These are phyloP conservation scores for Catamblyrhynchus diadema DNA, from an alignment of 2,797 vertebrate species.

Conservation along the genomic window DNA sequence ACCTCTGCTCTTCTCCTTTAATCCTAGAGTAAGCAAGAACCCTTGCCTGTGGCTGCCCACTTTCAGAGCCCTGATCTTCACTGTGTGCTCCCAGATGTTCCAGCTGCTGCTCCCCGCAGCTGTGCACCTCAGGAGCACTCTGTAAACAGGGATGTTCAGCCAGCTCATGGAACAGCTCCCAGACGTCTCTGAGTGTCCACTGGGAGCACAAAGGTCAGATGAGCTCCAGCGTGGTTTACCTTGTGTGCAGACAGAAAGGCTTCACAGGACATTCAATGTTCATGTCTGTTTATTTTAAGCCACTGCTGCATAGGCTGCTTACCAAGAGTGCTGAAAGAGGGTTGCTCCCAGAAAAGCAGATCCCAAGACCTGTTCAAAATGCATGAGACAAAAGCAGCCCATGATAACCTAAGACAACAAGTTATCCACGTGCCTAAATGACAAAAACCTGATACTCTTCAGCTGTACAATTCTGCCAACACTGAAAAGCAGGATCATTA, in stretches of 20 bases:
- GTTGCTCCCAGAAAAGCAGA: neutral
- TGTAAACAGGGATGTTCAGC: neutral
- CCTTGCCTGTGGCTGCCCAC: neutral
- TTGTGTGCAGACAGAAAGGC: neutral
- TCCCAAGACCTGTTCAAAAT: neutral
- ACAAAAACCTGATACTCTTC: neutral
- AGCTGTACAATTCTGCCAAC: neutral
- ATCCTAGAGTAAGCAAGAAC: neutral
- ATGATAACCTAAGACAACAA: neutral
- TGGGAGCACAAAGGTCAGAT: neutral
- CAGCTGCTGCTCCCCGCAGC: neutral
- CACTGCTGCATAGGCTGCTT: neutral
- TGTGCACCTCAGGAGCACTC: neutral
- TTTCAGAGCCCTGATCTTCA: neutral
- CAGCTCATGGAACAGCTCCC: neutral
- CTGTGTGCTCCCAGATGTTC: neutral
- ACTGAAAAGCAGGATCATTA: neutral
- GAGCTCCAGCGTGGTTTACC: neutral
- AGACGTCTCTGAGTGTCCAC: neutral
- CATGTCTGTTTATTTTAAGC: neutral
- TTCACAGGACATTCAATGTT: neutral
- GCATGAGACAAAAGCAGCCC: neutral
- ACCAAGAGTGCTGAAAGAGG: neutral
- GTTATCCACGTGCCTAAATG: neutral
- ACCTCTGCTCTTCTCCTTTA: neutral